Conservation (phyloP, 2,113 vertebrate species). For the Nannobrachium achirus region DNA sequence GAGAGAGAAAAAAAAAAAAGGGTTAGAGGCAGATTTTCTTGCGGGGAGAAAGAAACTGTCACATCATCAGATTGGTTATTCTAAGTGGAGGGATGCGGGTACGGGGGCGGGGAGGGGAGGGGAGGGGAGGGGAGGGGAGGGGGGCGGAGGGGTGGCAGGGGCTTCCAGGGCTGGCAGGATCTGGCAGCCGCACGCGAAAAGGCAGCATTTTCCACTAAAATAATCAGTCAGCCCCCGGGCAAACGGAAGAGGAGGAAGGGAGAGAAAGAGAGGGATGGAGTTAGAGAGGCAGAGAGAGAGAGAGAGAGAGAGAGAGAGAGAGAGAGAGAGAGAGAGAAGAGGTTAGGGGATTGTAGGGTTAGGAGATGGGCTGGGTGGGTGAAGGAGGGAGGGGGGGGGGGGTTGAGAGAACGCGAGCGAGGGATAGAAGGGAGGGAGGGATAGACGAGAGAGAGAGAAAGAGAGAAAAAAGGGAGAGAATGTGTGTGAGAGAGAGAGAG, state of each 20-base stretch:
- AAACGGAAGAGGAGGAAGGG: conserved; percentile 68
- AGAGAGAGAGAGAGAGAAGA: neutral
- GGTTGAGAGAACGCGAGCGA: conserved; percentile 28
- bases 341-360: conserved; percentile 1
- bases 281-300: conserved; percentile 70
- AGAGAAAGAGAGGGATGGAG: conserved; percentile 45
- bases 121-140: conserved; percentile 43
- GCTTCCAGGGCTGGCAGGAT: conserved; percentile 73
- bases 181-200: conserved; percentile 68
- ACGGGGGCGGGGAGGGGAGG: conserved; percentile 54
- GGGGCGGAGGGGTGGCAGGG: conserved; percentile 59
- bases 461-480: conserved; percentile 51
- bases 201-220: conserved; percentile 76
- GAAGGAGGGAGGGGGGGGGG: conserved; percentile 21
- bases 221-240: conserved; percentile 77
- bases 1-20: conserved; percentile 41
- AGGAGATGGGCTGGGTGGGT: conserved; percentile 37
- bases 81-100: conserved; percentile 76
- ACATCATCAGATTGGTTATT: conserved; percentile 83
- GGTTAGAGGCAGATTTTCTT: conserved; percentile 79
- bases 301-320: conserved; percentile 52
- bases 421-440: conserved; percentile 18
- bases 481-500: conserved; percentile 53
- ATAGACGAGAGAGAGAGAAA: neutral
- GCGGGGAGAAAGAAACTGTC: conserved; percentile 78